These are phyloP conservation scores for Luscinia luscinia DNA, from an alignment of 2,797 vertebrate species.

Conservation along the genomic window DNA sequence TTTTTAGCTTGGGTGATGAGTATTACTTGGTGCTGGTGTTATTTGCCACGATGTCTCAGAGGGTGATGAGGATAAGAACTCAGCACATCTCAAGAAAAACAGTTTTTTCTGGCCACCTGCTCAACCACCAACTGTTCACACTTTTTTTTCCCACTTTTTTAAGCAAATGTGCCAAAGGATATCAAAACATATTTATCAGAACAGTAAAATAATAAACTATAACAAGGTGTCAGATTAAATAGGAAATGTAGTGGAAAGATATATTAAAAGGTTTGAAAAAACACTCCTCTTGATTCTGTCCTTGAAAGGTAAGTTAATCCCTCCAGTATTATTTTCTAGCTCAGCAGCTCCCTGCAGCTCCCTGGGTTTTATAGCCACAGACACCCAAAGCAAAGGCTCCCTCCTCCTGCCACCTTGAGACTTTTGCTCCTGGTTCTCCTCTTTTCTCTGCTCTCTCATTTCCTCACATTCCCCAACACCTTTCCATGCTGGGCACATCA, in stretches of 20 bases:
- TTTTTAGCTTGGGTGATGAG: neutral
- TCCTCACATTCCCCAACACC: neutral
- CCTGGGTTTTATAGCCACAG: neutral
- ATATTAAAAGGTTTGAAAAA: conserved; percentile 21
- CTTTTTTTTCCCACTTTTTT: neutral
- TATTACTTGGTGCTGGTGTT: neutral
- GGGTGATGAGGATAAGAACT: neutral
- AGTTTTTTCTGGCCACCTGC: conserved; percentile 29
- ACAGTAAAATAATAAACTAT: conserved; percentile 40
- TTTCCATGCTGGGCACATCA: neutral
- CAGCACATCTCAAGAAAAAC: neutral
- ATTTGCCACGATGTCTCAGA: neutral
- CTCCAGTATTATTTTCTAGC: neutral
- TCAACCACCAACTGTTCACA: conserved; percentile 50
- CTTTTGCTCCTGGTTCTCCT: neutral
- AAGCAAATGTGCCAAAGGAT: conserved; percentile 38
- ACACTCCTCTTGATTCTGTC: neutral
- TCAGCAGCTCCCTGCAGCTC: neutral
- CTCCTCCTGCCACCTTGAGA: neutral
- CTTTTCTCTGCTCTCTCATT: neutral
- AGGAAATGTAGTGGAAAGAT: neutral
- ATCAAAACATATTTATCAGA: conserved; percentile 45
- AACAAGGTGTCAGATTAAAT: conserved; percentile 42
- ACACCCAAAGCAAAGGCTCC: neutral
- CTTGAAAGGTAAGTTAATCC: conserved; percentile 21